Evolutionary conservation across 2,888 invertebrate genomes (phyloP), one percentile per base, ranked within the genome.

Genomic region (Dolichomitus sp.): DNA sequence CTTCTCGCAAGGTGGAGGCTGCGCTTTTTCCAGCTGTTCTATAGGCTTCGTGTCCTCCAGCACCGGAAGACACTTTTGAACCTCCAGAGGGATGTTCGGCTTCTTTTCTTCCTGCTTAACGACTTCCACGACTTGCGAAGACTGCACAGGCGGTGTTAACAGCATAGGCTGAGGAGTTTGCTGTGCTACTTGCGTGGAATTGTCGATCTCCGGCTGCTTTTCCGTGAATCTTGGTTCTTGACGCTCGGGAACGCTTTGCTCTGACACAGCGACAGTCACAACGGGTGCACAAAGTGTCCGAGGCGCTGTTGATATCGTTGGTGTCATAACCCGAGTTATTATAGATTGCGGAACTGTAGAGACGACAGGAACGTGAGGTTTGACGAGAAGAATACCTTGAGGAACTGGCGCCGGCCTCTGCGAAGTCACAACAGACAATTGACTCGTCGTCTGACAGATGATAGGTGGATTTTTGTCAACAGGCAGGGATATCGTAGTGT

Each of bases 101-200:
- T 73, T 80, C 52, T 80, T 87, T 4, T 88, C 88, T 9, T 90
- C 91, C 42, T 89, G 90, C 74, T 94, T 93, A 48, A 90, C 88
- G 19, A 91, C 72, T 0, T 89, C 88, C 7, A 87, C 50, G 0
- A 81, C 83, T 7, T 86, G 89, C 0, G 85, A 65, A 0, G 87
- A 54, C 73, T 86, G 86, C 33, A 87, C 73, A 1, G 88, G 88
- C 0, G 88, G 88, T 23, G 90, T 87, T 0, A 89, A 80, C 75
- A 89, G 88, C 86, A 90, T 88, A 0, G 90, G 90, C 50, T 91
- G 89, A 2, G 83, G 77, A 1, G 84, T 87, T 33, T 88, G 85
- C 70, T 7, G 65, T 9, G 30, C 19, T 9, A n/a, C 30, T n/a
- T 14, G 77, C 14, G 14, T 61, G 48, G 33, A n/a, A 14, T 52